Percentiles rank a stretch among this genome's conserved stretches.
Conservation (phyloP, 2,113 vertebrate species). For the Nerophis ophidion region DNA sequence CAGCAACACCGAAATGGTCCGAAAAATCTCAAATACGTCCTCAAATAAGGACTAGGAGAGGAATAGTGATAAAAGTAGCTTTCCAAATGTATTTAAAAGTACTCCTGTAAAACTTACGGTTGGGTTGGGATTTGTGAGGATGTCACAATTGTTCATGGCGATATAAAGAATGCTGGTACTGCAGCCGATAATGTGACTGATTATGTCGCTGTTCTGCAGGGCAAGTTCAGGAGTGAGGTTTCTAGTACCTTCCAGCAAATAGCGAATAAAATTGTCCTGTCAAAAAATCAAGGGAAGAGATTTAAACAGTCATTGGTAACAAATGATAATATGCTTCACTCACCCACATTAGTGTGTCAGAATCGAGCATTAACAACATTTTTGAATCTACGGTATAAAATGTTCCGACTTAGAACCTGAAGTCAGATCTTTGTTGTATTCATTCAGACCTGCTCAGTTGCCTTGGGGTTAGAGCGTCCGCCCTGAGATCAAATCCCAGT, state of each 20-base stretch:
- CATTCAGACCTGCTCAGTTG: too few species aligned
- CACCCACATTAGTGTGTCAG: too few species aligned
- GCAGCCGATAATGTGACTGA: slow-evolving; percentile 1
- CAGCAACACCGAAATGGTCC: background rate
- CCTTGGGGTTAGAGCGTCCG: too few species aligned
- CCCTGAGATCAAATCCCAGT: too few species aligned
- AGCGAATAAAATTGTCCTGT: slow-evolving; percentile 4
- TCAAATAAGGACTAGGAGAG: slow-evolving; percentile 40
- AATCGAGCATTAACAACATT: too few species aligned
- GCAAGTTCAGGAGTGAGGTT: slow-evolving; percentile 1
- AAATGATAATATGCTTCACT: background rate
- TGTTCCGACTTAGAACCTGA: too few species aligned
- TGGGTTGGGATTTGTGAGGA: background rate
- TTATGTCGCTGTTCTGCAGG: background rate
- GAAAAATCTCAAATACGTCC: slow-evolving; percentile 21
- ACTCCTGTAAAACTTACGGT: background rate
- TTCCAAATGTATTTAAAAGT: too few species aligned
- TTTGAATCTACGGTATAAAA: too few species aligned
- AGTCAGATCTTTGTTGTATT: too few species aligned
- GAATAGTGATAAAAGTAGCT: background rate
- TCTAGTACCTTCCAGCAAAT: slow-evolving; percentile 8
- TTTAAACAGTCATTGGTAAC: background rate
- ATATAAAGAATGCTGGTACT: background rate
- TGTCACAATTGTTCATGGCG: slow-evolving; percentile 4
- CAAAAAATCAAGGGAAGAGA: background rate